These are phyloP conservation scores for Tenebrio molitor DNA, from an alignment of 1,140 invertebrate genomes.

Conservation along the genomic window DNA sequence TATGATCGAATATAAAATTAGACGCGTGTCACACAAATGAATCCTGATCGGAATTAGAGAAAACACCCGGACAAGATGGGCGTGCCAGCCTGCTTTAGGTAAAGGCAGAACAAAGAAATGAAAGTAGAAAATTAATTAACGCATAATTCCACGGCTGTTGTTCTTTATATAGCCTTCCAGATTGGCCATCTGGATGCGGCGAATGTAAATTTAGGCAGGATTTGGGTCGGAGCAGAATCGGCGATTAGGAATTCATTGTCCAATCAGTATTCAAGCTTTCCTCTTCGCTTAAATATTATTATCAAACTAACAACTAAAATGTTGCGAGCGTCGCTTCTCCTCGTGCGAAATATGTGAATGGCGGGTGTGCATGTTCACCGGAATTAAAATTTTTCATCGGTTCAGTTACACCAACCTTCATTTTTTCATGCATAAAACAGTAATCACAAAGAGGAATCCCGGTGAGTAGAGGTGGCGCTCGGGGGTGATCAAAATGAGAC, in stretches of 20 bases:
- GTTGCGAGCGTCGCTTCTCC: too few relatives aligned
- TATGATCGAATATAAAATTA: background rate
- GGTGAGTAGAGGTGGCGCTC: background rate
- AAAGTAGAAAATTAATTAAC: background rate
- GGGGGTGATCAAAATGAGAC: slow-evolving; percentile 36
- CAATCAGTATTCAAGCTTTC: slow-evolving; percentile 15
- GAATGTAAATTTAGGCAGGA: slow-evolving; percentile 3
- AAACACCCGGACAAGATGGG: too few relatives aligned
- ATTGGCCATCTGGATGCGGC: slow-evolving; percentile 7
- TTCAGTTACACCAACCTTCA: too few relatives aligned
- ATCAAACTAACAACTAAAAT: slow-evolving; percentile 7
- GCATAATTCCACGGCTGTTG: slow-evolving; percentile 8
- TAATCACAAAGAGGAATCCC: slow-evolving; percentile 11
- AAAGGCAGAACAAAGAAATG: background rate
- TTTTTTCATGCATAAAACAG: slow-evolving; percentile 28
- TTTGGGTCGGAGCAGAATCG: background rate
- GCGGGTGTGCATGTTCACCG: too few relatives aligned
- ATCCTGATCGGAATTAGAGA: background rate
- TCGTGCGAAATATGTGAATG: too few relatives aligned
- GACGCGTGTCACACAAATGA: background rate
- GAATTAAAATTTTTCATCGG: too few relatives aligned
- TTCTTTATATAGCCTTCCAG: slow-evolving; percentile 12
- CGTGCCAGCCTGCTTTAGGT: too few relatives aligned
- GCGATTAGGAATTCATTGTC: slow-evolving; percentile 23
- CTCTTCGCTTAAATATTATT: background rate